phyloP scores from a whole-genome alignment of 2,797 vertebrate species.

The Sebastes flavidus region DNA sequence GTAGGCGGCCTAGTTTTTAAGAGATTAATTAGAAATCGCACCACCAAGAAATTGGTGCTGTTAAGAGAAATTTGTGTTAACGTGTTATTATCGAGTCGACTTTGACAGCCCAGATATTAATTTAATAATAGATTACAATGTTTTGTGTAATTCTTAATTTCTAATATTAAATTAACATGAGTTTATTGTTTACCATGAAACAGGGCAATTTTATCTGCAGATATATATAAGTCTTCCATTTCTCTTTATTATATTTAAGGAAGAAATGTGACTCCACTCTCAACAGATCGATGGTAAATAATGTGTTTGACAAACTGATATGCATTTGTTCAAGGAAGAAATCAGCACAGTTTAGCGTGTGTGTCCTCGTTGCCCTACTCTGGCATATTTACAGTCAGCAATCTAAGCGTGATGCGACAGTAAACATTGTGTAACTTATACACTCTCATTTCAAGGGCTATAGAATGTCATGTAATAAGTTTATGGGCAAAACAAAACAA shows the following conservation, averaged over 20 bases:
- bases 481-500: slow-evolving; percentile 32
- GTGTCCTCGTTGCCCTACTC: slow-evolving; percentile 8
- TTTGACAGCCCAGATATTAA: too few relatives aligned
- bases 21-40: too few relatives aligned
- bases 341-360: slow-evolving; percentile 17
- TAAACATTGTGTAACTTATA: slow-evolving; percentile 55
- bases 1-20: accelerated
- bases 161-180: neutral
- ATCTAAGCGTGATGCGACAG: slow-evolving; percentile 17
- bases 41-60: too few relatives aligned
- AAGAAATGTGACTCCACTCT: too few relatives aligned
- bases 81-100: too few relatives aligned
- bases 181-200: neutral
- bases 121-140: neutral
- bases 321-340: neutral
- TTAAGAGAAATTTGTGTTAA: too few relatives aligned
- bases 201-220: neutral
- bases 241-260: too few relatives aligned
- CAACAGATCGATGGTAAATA: too few relatives aligned
- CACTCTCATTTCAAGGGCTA: slow-evolving; percentile 21
- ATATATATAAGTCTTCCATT: too few relatives aligned
- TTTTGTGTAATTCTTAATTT: neutral
- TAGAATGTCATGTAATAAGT: neutral
- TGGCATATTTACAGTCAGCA: slow-evolving; percentile 44
- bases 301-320: neutral